These are phyloP conservation scores for Argyresthia albistria DNA, from an alignment of 2,888 invertebrate species.

Conservation along the genomic window DNA sequence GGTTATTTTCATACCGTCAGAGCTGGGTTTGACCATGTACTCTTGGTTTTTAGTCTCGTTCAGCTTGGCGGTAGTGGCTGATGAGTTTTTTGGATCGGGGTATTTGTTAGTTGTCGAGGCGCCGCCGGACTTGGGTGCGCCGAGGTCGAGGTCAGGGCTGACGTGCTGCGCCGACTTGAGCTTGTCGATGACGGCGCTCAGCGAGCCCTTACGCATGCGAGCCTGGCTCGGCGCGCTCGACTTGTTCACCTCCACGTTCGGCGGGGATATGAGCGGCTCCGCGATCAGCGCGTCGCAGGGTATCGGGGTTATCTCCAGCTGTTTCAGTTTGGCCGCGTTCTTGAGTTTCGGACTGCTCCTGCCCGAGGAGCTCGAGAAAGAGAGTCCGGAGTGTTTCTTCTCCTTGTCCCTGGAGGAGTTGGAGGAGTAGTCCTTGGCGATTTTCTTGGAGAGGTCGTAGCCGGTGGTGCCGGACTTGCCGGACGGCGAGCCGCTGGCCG, in stretches of 20 bases:
- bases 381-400: conserved; percentile 63
- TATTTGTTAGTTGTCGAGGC: conserved; percentile 58
- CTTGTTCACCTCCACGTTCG: conserved; percentile 73
- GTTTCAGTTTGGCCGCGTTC: conserved; percentile 78
- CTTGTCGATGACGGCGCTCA: conserved; percentile 92
- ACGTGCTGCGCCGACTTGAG: conserved; percentile 83
- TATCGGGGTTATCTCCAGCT: conserved; percentile 73
- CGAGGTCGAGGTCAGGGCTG: conserved; percentile 64
- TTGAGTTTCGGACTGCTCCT: conserved; percentile 78
- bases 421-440: conserved; percentile 57
- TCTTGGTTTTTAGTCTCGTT: conserved; percentile 79
- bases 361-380: conserved; percentile 68
- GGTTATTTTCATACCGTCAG: conserved; percentile 92
- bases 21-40: conserved; percentile 91
- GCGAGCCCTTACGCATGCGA: conserved; percentile 79
- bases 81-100: conserved; percentile 60
- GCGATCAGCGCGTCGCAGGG: conserved; percentile 62
- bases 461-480: conserved; percentile 71
- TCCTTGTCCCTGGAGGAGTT: conserved; percentile 68
- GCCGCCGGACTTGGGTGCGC: conserved; percentile 54
- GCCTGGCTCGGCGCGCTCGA: conserved; percentile 73
- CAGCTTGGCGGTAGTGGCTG: conserved; percentile 45
- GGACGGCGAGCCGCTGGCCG: conserved; percentile 79
- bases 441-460: conserved; percentile 69
- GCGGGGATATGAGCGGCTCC: conserved; percentile 60